Conservation (phyloP, 2,113 vertebrate species). For the Harpagus bidentatus region DNA sequence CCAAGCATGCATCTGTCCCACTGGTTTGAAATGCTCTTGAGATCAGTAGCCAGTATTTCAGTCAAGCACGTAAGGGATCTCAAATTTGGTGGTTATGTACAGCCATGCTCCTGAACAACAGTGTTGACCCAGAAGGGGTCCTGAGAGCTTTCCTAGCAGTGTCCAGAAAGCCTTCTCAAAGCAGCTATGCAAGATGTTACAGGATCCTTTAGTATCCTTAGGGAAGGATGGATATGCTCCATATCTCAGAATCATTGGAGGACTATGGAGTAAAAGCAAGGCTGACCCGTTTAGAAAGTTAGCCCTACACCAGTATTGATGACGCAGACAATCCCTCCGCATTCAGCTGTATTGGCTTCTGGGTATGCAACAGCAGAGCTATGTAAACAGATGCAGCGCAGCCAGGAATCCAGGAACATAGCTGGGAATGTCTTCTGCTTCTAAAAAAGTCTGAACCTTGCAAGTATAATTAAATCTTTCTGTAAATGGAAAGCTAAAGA, state of each 20-base stretch:
- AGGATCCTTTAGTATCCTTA: neutral
- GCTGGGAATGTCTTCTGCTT: neutral
- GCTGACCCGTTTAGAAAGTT: neutral
- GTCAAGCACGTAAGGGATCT: neutral
- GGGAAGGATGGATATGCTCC: neutral
- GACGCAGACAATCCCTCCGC: neutral
- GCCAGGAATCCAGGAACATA: neutral
- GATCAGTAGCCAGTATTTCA: neutral
- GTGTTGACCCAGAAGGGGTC: neutral
- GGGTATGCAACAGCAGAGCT: neutral
- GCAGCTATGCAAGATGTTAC: neutral
- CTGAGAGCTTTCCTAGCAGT: neutral
- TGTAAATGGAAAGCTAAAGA: slow-evolving; percentile 10
- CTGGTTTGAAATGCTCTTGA: neutral
- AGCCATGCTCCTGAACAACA: neutral
- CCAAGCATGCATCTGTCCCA: neutral
- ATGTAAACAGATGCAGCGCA: neutral
- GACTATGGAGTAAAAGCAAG: neutral
- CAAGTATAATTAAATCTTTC: slow-evolving; percentile 4
- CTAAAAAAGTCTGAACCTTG: neutral
- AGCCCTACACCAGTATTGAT: neutral
- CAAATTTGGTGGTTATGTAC: neutral
- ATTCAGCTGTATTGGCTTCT: neutral
- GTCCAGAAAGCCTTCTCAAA: neutral
- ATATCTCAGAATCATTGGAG: neutral